Percentiles rank a stretch among this genome's conserved stretches.
These are phyloP conservation scores for Melanocharis versteri DNA, from an alignment of 2,113 vertebrate genomes.

Conservation along the genomic window DNA sequence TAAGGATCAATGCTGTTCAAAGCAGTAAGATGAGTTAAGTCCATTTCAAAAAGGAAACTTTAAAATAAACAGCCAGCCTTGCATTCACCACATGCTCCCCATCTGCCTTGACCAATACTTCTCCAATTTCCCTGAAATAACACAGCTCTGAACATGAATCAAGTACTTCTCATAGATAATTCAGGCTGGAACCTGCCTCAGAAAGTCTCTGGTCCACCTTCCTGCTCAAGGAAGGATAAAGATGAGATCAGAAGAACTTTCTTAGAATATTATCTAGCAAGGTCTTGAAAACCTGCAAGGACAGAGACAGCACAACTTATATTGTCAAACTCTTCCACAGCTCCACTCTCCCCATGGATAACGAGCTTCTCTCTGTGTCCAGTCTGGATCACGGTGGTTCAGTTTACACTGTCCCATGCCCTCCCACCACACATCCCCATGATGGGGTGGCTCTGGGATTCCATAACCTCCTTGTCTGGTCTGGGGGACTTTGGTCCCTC, in stretches of 20 bases:
- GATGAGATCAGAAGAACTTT: background rate
- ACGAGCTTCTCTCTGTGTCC: background rate
- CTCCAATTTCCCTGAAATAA: background rate
- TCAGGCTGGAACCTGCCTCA: background rate
- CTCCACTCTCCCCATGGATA: rapidly evolving
- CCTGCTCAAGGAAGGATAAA: background rate
- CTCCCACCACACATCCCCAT: background rate
- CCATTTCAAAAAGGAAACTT: background rate
- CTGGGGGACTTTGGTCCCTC: background rate
- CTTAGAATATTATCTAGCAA: background rate
- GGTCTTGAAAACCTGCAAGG: background rate
- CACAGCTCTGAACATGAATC: background rate
- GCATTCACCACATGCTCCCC: background rate
- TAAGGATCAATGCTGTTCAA: background rate
- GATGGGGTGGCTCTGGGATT: background rate
- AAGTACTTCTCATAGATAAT: background rate
- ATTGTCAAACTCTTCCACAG: background rate
- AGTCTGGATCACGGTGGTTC: rapidly evolving
- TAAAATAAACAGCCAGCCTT: background rate
- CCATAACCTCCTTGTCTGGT: background rate
- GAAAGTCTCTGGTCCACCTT: background rate
- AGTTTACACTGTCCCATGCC: rapidly evolving
- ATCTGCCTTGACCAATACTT: background rate
- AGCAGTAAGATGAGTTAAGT: background rate
- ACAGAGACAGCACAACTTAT: background rate